phyloP scores from a whole-genome alignment of 2,113 vertebrate genomes.

The Dromiciops gliroides region DNA sequence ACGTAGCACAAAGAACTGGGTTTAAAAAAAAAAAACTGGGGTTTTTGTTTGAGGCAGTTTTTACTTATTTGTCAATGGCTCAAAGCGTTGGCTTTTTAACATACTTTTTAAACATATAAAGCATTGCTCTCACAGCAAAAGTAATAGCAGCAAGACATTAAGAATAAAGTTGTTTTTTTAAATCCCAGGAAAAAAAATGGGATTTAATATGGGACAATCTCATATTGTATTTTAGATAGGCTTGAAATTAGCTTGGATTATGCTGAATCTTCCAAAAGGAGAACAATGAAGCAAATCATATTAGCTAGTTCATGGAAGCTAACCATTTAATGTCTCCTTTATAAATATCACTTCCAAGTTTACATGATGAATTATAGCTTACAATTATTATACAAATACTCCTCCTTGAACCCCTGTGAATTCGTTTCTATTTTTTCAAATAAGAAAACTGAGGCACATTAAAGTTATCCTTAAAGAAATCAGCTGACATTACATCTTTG shows the following conservation, averaged over 20 bases:
- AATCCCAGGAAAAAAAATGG: conserved; percentile 46
- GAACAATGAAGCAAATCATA: not conserved
- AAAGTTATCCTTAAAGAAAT: not conserved
- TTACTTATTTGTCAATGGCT: not conserved
- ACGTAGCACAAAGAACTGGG: no score
- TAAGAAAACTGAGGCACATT: not conserved
- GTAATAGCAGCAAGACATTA: not conserved
- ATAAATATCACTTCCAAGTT: conserved; percentile 4
- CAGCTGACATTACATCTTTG: not conserved
- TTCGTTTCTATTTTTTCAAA: conserved; percentile 41
- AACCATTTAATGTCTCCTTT: conserved; percentile 10
- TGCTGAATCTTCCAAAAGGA: conserved; percentile 3
- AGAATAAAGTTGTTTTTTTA: not conserved
- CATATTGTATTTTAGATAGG: not conserved
- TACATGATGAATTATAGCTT: not conserved
- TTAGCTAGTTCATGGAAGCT: not conserved
- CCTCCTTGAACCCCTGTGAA: not conserved
- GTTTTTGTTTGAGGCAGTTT: not conserved
- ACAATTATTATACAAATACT: not conserved
- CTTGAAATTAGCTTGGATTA: conserved; percentile 33
- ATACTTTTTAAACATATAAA: conserved; percentile 12
- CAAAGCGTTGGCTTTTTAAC: not conserved
- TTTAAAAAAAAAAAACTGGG: no score
- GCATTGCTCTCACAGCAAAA: conserved; percentile 20
- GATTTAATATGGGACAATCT: no score